Percentiles rank a stretch among this genome's conserved stretches.
phyloP scores from a whole-genome alignment of 2,888 invertebrate species.

The Drosophila multiciliata region DNA sequence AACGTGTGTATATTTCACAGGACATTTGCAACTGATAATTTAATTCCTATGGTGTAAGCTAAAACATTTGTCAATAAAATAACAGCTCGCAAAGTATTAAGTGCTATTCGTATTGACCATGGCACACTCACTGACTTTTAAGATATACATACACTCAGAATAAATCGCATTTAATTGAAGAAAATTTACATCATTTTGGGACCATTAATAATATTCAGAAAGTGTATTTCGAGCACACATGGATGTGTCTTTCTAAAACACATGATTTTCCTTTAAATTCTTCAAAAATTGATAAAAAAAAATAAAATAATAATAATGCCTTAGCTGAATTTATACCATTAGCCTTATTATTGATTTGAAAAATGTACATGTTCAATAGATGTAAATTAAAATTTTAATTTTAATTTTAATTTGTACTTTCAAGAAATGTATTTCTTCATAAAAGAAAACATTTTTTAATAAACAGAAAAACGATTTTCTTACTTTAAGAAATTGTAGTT shows the following conservation, averaged over 20 bases:
- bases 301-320: not conserved
- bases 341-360: not conserved
- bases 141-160: not conserved
- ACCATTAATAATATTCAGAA: not conserved
- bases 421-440: not conserved
- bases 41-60: slow-evolving; percentile 3
- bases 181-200: not conserved
- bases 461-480: not conserved
- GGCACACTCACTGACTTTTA: slow-evolving; percentile 1
- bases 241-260: not conserved
- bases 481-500: not conserved
- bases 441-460: not conserved
- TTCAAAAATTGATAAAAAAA: not conserved
- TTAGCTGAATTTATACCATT: not conserved
- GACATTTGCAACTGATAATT: not conserved
- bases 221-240: not conserved
- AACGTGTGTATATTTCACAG: not conserved
- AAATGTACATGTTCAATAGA: not conserved
- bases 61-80: slow-evolving; percentile 41
- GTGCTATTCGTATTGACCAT: slow-evolving; percentile 27
- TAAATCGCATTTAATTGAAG: not conserved
- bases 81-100: slow-evolving; percentile 12
- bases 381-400: not conserved
- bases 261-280: not conserved
- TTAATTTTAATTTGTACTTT: not conserved